These are phyloP conservation scores for Capromys pilorides DNA, from an alignment of 2,797 vertebrate genomes.

Conservation along the genomic window DNA sequence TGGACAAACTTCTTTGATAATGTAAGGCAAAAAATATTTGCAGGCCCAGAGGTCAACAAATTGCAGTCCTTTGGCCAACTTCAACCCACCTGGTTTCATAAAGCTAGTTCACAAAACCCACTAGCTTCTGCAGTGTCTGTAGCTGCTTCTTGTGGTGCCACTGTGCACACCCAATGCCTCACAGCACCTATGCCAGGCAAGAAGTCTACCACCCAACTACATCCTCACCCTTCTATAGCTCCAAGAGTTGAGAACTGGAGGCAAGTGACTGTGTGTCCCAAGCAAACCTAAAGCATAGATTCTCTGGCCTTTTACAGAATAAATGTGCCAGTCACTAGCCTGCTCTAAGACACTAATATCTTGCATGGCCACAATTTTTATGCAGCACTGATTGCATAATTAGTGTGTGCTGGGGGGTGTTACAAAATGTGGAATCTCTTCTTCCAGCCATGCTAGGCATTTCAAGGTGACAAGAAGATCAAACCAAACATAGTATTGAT, in stretches of 20 bases:
- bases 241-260: background rate
- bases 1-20: background rate
- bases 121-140: background rate
- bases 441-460: background rate
- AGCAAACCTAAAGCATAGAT: background rate
- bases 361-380: background rate
- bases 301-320: background rate
- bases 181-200: background rate
- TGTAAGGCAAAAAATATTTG: slow-evolving; percentile 36
- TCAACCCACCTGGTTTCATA: background rate
- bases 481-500: background rate
- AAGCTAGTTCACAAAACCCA: background rate
- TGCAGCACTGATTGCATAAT: background rate
- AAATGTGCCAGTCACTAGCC: background rate
- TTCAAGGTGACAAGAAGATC: background rate
- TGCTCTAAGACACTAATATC: too few relatives aligned
- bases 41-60: background rate
- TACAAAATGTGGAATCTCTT: background rate
- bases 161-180: background rate
- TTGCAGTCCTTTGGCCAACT: background rate
- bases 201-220: background rate
- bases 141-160: background rate
- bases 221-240: background rate
- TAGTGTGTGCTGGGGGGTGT: too few relatives aligned
- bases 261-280: background rate